These are phyloP conservation scores for Oreohelix idahoensis DNA, from an alignment of 1,140 invertebrate genomes.

Conservation along the genomic window DNA sequence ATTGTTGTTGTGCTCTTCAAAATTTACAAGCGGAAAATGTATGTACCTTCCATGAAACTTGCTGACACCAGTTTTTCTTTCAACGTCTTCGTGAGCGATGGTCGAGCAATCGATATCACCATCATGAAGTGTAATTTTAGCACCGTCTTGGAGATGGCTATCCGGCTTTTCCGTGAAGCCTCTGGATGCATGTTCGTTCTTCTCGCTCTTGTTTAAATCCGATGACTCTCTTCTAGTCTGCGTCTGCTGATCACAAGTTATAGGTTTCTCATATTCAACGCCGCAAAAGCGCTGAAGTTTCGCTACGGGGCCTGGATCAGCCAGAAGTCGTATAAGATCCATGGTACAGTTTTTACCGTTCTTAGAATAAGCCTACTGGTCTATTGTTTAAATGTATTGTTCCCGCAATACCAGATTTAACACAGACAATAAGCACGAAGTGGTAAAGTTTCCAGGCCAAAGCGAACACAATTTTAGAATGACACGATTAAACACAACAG, in stretches of 20 bases:
- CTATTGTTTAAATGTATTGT: no score
- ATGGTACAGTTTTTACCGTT: no score
- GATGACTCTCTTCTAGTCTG: constrained; percentile 18
- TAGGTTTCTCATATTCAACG: constrained; percentile 9
- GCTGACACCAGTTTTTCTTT: background rate
- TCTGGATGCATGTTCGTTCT: background rate
- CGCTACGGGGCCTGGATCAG: constrained; percentile 25
- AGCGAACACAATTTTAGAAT: no score
- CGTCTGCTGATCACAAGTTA: constrained; percentile 30
- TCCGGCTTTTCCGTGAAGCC: background rate
- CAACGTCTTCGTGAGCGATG: background rate
- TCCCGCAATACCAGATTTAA: no score
- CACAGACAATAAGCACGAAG: no score
- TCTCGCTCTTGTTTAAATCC: background rate
- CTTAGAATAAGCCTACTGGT: no score
- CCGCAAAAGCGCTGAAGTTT: constrained; percentile 33
- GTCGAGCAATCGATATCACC: background rate
- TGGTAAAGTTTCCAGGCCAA: no score
- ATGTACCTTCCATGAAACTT: background rate
- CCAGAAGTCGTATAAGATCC: constrained; percentile 4
- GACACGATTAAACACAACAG: no score
- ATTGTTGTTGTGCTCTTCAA: background rate
- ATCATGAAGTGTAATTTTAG: background rate
- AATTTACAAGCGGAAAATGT: background rate
- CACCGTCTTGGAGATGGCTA: background rate